These are phyloP conservation scores for Nephrotoma flavescens DNA, from an alignment of 2,888 invertebrate genomes.

Conservation along the genomic window DNA sequence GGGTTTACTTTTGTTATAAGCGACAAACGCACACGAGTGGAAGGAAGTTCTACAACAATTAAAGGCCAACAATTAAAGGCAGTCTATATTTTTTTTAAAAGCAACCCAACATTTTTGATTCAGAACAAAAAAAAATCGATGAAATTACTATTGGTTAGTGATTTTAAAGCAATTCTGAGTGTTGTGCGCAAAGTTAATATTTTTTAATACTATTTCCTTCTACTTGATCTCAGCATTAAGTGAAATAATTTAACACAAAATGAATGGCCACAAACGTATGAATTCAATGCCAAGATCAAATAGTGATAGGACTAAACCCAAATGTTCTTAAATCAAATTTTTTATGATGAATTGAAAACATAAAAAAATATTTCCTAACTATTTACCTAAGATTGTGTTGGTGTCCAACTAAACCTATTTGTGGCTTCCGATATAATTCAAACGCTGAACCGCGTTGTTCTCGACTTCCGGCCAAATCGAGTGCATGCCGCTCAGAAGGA, in stretches of 20 bases:
- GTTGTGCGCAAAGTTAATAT: slow-evolving; percentile 5
- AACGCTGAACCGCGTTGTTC: slow-evolving; percentile 92
- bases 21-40: background rate
- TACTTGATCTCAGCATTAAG: background rate
- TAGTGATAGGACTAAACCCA: background rate
- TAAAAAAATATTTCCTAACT: background rate
- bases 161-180: slow-evolving; percentile 4
- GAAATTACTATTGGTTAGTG: background rate
- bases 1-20: background rate
- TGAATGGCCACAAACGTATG: background rate
- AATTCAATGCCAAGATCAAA: background rate
- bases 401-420: slow-evolving; percentile 38
- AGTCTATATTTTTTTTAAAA: background rate
- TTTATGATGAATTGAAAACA: background rate
- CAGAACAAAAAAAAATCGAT: background rate
- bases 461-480: slow-evolving; percentile 66
- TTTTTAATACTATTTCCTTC: background rate
- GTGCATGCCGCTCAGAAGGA: slow-evolving; percentile 29
- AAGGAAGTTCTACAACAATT: background rate
- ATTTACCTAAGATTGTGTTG: slow-evolving; percentile 68
- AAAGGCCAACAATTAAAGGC: background rate
- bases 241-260: background rate
- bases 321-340: background rate
- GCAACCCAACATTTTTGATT: background rate
- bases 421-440: slow-evolving; percentile 82